Evolutionary conservation across 2,113 vertebrate species (phyloP).

Genomic region (Tragelaphus scriptus): DNA sequence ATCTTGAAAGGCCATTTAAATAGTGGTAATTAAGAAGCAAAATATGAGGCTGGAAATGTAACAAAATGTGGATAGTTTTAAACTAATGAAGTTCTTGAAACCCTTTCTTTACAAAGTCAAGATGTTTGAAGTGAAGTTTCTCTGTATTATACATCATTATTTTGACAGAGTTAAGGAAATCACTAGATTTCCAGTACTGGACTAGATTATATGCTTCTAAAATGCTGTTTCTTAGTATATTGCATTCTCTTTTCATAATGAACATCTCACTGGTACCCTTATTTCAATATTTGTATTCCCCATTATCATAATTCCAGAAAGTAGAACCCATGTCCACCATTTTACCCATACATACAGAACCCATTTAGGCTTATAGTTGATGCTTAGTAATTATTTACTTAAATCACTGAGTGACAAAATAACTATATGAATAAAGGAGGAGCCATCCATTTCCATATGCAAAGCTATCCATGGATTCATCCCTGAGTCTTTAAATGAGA

Average conservation of each 20-base stretch:
- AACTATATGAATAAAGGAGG: background rate
- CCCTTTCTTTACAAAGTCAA: background rate
- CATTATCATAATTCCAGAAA: background rate
- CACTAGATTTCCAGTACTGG: background rate
- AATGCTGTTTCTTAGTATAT: background rate
- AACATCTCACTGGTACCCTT: background rate
- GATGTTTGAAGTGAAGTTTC: background rate
- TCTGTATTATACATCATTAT: background rate
- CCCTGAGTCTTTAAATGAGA: background rate
- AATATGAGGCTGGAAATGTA: conserved; percentile 59
- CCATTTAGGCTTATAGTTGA: accelerated
- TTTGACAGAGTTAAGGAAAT: background rate
- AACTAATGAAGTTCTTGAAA: conserved; percentile 40
- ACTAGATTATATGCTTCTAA: background rate
- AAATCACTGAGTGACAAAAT: background rate
- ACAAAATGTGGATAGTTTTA: conserved; percentile 43
- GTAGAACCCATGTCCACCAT: background rate
- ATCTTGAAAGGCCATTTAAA: conserved; percentile 67
- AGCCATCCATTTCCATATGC: background rate
- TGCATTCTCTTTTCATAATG: background rate
- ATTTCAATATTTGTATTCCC: background rate
- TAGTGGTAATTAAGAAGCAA: conserved; percentile 70
- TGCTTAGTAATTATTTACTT: background rate
- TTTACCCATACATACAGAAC: background rate
- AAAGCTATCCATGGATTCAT: background rate